Base-by-base conservation (phyloP, 53 echinoderm and acorn worm genomes). In the Antedon mediterranea region DNA sequence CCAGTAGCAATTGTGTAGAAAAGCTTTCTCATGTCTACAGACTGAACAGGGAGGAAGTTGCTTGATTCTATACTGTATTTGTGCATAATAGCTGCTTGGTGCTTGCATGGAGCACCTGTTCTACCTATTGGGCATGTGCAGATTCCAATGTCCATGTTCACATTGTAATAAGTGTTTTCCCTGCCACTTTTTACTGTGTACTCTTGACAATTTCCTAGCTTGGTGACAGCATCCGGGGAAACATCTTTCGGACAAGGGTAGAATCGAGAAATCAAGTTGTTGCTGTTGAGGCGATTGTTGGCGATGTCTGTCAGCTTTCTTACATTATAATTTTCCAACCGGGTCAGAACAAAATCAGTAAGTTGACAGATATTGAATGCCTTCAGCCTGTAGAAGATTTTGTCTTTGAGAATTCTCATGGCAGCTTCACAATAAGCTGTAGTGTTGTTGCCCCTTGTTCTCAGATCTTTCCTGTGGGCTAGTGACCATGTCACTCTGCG, bases 81-180 rank as follows among this genome's bases (percentile, higher is more conserved):
- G 28, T 79, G 85, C 31, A 83, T 0, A 15, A 89, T 85, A 34
- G 85, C 85, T 74, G 82, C 79, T 71, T 89, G 89, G 34, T 89
- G 89, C 27, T 89, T 85, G 79, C 89, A 89, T 43, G 89, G 85
- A 44, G 71, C 85, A n/a, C 89, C 85, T 28, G 82, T 82, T 79
- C 75, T 85, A 26, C 89, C 89, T 32, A 82, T 79, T 23, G 43
- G 74, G 76, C 85, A 89, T 43, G 81, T 77, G 31, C 89, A 89
- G n/a, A 74, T 73, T 26, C 89, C 89, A 8, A 89, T 31, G 20
- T 78, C 75, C 72, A 75, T 89, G 32, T 82, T 57, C 1, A 57
- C 57, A 2, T 57, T 7, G 41, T 41, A 13, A 41, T 41, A 41
- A 7, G 13, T 41, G 41, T 41, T 13, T 41, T 41, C 13, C 41